Conservation (phyloP, 2,888 invertebrate species). For the Teleogryllus oceanicus region DNA sequence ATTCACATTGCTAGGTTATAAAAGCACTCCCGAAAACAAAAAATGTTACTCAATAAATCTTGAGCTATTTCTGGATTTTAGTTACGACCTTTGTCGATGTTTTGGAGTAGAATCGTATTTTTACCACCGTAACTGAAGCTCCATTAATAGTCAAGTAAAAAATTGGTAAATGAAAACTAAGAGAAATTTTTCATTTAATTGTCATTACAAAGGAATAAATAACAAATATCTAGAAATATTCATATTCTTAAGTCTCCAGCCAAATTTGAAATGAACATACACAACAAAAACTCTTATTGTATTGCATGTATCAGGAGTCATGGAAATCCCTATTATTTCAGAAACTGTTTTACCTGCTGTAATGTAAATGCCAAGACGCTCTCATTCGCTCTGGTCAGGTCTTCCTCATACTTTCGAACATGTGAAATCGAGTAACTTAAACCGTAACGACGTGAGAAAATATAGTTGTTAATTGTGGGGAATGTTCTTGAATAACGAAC, state of each 20-base stretch:
- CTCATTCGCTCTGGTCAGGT: background rate
- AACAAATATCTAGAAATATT: background rate
- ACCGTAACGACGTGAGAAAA: background rate
- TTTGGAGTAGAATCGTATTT: constrained; percentile 1
- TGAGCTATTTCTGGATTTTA: background rate
- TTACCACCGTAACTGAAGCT: background rate
- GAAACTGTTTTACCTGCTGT: too few species aligned
- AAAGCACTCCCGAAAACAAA: too few species aligned
- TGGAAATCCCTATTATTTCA: too few species aligned
- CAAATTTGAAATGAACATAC: background rate
- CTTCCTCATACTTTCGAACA: background rate
- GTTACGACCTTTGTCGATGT: background rate
- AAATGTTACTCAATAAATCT: too few species aligned
- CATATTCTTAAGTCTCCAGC: background rate
- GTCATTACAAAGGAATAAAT: too few species aligned
- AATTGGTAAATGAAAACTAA: too few species aligned
- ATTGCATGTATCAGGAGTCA: too few species aligned
- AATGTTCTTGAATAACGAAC: background rate
- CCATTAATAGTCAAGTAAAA: background rate
- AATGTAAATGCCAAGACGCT: background rate
- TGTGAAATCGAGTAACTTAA: background rate
- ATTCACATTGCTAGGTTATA: background rate
- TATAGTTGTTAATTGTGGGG: constrained; percentile 1
- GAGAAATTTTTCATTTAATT: too few species aligned
- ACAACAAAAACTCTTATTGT: too few species aligned